These are phyloP conservation scores for Tupiocoris notatus DNA, from an alignment of 2,888 invertebrate species.

Conservation along the genomic window DNA sequence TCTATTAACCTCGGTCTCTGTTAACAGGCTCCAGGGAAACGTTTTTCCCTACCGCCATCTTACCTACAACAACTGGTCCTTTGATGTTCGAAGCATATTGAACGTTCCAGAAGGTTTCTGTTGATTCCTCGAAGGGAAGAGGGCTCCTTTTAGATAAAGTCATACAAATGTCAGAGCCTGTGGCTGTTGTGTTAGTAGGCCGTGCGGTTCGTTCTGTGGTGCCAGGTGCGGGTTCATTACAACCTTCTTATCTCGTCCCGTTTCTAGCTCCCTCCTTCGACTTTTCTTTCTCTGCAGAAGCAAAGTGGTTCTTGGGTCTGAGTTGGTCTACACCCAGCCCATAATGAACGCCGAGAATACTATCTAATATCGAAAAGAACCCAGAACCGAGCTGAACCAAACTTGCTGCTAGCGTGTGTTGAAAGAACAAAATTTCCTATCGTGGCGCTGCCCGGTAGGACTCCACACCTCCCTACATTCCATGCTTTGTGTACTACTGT, in stretches of 20 bases:
- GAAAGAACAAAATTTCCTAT: no score
- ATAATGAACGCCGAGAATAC: background rate
- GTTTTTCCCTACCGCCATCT: background rate
- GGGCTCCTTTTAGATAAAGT: background rate
- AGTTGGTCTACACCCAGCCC: background rate
- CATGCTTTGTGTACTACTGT: no score
- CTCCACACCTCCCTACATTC: no score
- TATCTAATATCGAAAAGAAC: background rate
- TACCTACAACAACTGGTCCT: background rate
- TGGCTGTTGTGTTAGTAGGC: background rate
- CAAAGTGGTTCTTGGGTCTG: background rate
- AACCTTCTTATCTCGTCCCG: background rate
- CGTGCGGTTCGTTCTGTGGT: background rate
- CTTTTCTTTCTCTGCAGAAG: background rate
- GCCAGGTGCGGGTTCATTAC: background rate
- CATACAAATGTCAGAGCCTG: background rate
- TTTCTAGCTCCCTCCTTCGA: background rate
- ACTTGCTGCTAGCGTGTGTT: no score
- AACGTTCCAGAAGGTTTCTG: background rate
- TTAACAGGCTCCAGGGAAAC: background rate
- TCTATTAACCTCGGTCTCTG: background rate
- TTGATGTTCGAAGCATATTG: background rate
- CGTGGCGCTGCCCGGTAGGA: no score
- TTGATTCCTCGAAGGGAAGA: background rate
- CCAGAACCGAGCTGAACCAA: no score